Conservation (phyloP, 2,797 vertebrate species). For the Halcyon badia region DNA sequence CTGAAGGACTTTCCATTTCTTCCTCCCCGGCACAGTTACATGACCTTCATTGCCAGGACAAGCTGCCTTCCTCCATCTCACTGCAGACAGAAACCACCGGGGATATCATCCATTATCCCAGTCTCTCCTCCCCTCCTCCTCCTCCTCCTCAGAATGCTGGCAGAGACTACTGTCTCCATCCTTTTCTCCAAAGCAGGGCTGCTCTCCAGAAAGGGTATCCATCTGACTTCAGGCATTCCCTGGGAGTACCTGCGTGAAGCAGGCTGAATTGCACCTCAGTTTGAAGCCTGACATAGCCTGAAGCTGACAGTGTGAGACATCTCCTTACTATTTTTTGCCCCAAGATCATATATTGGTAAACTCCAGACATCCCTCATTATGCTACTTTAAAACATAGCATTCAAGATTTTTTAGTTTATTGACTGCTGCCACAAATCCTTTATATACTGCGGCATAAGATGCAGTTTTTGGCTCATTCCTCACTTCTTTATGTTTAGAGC, state of each 20-base stretch:
- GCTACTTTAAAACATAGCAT: constrained; percentile 11
- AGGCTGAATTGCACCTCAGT: neutral
- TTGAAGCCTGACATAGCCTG: neutral
- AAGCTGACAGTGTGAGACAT: neutral
- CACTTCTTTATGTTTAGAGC: constrained; percentile 52
- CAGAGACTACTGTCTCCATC: neutral
- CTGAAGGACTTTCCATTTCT: neutral
- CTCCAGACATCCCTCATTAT: neutral
- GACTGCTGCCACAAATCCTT: constrained; percentile 12
- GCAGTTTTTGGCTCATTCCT: constrained; percentile 29
- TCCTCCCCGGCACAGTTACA: rapidly evolving
- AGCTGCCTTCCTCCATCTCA: neutral
- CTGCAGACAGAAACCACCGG: neutral
- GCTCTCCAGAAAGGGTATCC: neutral
- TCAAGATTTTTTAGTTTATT: constrained; percentile 21
- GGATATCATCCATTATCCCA: neutral
- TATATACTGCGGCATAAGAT: neutral
- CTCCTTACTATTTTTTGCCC: neutral
- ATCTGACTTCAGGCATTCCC: neutral
- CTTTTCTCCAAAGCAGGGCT: neutral
- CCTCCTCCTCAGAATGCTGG: neutral
- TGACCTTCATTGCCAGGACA: rapidly evolving
- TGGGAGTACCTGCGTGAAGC: neutral
- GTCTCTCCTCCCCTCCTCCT: neutral
- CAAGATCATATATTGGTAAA: neutral